Evolutionary conservation across 2,888 invertebrate genomes (phyloP).

Genomic region (Julus scanicus): DNA sequence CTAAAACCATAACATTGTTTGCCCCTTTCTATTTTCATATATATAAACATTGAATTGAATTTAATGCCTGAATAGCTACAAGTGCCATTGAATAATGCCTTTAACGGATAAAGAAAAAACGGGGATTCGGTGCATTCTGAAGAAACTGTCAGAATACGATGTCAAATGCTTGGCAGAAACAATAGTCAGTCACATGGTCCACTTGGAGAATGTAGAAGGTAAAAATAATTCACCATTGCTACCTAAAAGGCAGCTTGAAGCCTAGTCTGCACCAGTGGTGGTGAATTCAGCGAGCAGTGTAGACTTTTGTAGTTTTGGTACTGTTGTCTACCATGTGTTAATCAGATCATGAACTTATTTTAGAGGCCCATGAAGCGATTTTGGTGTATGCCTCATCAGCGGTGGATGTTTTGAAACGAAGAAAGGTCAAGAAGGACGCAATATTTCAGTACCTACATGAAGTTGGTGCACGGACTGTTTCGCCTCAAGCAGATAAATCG

Average conservation of each 20-base stretch:
- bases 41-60: neutral
- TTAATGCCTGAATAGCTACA: slow-evolving; percentile 29
- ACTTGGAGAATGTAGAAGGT: slow-evolving; percentile 50
- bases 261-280: no score
- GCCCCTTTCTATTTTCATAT: neutral
- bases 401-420: slow-evolving; percentile 47
- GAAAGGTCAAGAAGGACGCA: slow-evolving; percentile 54
- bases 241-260: neutral
- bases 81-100: slow-evolving; percentile 6
- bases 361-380: slow-evolving; percentile 54
- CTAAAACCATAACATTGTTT: neutral
- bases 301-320: no score
- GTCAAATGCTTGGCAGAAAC: slow-evolving; percentile 53
- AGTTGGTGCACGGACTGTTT: neutral
- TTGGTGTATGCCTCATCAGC: slow-evolving; percentile 49
- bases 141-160: slow-evolving; percentile 52
- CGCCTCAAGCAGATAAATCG: slow-evolving; percentile 49
- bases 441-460: slow-evolving; percentile 56
- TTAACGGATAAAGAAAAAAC: slow-evolving; percentile 54
- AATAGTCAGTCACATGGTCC: slow-evolving; percentile 50
- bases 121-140: slow-evolving; percentile 50
- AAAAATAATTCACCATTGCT: neutral
- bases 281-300: no score
- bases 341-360: neutral
- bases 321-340: no score